Percentiles rank a stretch among this genome's conserved stretches.
Evolutionary conservation across 2,113 vertebrate genomes (phyloP).

Genomic region (Prolemur simus): DNA sequence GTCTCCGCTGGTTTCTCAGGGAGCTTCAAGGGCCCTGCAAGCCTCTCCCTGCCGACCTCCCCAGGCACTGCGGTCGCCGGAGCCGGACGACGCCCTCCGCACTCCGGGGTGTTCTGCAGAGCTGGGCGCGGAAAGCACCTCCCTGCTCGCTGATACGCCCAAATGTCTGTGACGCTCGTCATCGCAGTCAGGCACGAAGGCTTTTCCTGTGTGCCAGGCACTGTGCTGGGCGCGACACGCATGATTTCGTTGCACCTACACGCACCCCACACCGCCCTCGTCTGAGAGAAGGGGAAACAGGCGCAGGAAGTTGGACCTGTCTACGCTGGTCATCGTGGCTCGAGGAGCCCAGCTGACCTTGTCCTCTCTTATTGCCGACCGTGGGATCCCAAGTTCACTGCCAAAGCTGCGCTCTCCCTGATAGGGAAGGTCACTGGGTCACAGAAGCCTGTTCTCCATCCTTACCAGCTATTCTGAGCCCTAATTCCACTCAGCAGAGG

Average conservation of each 20-base stretch:
- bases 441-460: neutral
- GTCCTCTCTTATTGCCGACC: fast-evolving
- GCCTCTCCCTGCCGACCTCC: neutral
- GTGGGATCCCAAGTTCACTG: fast-evolving
- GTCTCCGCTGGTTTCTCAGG: neutral
- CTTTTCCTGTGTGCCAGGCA: neutral
- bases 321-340: neutral
- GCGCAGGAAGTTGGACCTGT: neutral
- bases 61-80: neutral
- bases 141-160: neutral
- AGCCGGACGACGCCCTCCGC: neutral
- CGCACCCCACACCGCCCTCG: neutral
- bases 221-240: fast-evolving
- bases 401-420: neutral
- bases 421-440: neutral
- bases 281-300: neutral
- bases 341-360: neutral
- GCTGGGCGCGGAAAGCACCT: neutral
- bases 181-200: neutral
- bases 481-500: neutral
- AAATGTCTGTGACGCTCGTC: neutral
- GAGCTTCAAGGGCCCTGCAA: neutral
- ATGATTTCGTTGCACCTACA: too few relatives aligned
- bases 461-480: neutral
- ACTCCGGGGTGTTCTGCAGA: neutral